Base-by-base conservation (phyloP, 2,113 vertebrate species). In the Neodontobutis hainanensis region DNA sequence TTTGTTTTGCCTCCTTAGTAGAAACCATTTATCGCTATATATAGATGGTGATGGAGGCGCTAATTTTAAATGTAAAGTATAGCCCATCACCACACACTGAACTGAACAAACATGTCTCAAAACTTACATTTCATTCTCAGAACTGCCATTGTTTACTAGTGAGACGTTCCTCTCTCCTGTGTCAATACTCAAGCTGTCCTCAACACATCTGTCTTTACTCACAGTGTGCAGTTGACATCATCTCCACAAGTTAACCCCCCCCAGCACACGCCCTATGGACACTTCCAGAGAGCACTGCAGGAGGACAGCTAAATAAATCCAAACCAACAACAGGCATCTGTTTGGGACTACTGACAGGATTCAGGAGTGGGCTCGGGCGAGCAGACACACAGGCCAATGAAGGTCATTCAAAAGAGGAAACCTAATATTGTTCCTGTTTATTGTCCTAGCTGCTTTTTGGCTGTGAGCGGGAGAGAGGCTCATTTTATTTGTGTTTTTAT, bases 201-300 rank as follows among this genome's bases (percentile, higher is more conserved):
- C 67, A 58, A 56, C 77, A 89, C 87, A 87, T 89, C 85, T 90
- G 85, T 83, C 74, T 89, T 83, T 67, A 82, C 80, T 89, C 77
- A 81, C 69, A 64, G 57, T 82, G 61, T 75, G 60, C 77, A 73
- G 67, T 65, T 87, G 81, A 90, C 85, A 81, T 86, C 84, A 85
- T 81, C 71, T 32, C 19, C 65, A 75, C 65, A 71, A 57, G 53
- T 53, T 75, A 61, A 76, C 52, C 68, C 19, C 64, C 64, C 59
- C 51, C 16, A 77, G 57, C 66, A 59, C 68, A 73, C 59, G 34
- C 69, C 55, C 59, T 51, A 65, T 61, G 65, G 80, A 85, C 47
- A 51, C 46, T 77, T 70, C 49, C 14, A 40, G 65, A 75, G 50
- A 44, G 56, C 46, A 48, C 11, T 42, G 63, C 74, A 70, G 57